Percentiles rank a stretch among this genome's conserved stretches.
phyloP scores from a whole-genome alignment of 2,113 vertebrate genomes.

The Xenopus laevis region DNA sequence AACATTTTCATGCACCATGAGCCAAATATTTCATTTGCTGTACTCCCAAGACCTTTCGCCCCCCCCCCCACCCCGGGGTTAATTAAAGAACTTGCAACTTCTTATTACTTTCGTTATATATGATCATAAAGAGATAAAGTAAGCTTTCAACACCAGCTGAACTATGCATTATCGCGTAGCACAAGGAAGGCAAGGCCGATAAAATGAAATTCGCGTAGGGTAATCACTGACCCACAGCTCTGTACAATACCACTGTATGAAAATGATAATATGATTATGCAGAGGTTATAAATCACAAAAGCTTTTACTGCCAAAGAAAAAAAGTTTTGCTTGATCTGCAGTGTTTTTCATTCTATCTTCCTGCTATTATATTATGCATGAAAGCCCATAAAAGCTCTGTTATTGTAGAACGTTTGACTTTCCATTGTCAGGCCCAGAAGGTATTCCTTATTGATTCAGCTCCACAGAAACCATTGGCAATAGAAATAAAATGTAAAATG shows the following conservation, averaged over 20 bases:
- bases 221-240: neutral
- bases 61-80: neutral
- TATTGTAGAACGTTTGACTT: constrained; percentile 3
- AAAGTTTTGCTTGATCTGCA: constrained; percentile 9
- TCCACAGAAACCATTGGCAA: neutral
- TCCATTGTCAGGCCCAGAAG: constrained; percentile 4
- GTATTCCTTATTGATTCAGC: constrained; percentile 2
- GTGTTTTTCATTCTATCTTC: neutral
- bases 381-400: constrained; percentile 5
- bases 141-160: neutral
- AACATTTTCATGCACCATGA: no score
- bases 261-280: constrained; percentile 3
- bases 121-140: neutral
- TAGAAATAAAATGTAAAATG: neutral
- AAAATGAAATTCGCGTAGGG: constrained; percentile 2
- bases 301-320: constrained; percentile 4
- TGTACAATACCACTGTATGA: neutral
- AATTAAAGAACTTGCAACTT: neutral
- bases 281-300: constrained; percentile 1
- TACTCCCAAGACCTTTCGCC: neutral
- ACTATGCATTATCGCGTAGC: neutral
- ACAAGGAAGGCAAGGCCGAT: neutral
- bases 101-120: neutral
- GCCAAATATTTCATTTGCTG: neutral
- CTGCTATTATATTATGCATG: constrained; percentile 14